Percentiles rank a stretch among this genome's conserved stretches.
Conservation (phyloP, 2,888 invertebrate species). For the Dorcus hopei region DNA sequence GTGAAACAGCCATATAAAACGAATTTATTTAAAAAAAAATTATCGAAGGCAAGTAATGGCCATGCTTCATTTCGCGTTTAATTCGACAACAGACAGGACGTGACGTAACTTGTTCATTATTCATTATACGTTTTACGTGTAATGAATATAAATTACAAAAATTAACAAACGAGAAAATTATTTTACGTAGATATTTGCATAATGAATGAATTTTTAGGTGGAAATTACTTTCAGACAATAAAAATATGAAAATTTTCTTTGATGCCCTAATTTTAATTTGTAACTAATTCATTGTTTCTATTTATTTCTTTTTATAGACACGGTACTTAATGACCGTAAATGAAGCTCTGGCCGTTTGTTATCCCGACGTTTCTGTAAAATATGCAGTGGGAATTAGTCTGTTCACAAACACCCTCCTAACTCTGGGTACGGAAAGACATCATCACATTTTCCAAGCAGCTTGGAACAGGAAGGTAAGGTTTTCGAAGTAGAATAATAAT, state of each 20-base stretch:
- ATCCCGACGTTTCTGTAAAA: slow-evolving; percentile 73
- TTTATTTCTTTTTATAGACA: slow-evolving; percentile 52
- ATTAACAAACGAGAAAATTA: background rate
- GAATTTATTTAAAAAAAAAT: too few species aligned
- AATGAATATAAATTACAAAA: background rate
- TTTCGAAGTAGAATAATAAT: background rate
- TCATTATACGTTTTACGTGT: background rate
- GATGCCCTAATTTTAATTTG: too few species aligned
- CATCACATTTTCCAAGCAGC: slow-evolving; percentile 65
- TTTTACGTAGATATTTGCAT: background rate
- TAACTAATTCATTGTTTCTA: too few species aligned
- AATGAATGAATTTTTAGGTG: too few species aligned
- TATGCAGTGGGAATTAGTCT: slow-evolving; percentile 73
- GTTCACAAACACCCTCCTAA: slow-evolving; percentile 70
- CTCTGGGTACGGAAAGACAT: slow-evolving; percentile 74
- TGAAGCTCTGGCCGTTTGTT: slow-evolving; percentile 68
- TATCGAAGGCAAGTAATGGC: too few species aligned
- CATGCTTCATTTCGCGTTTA: too few species aligned
- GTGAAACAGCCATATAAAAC: too few species aligned
- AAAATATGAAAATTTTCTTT: too few species aligned
- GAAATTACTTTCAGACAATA: too few species aligned
- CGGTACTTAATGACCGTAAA: slow-evolving; percentile 72
- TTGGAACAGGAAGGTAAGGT: slow-evolving; percentile 65
- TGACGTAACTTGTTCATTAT: background rate
- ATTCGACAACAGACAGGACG: too few species aligned